Percentiles rank a stretch among this genome's conserved stretches.
phyloP scores from a whole-genome alignment of 2,113 vertebrate species.

The Ovis canadensis region DNA sequence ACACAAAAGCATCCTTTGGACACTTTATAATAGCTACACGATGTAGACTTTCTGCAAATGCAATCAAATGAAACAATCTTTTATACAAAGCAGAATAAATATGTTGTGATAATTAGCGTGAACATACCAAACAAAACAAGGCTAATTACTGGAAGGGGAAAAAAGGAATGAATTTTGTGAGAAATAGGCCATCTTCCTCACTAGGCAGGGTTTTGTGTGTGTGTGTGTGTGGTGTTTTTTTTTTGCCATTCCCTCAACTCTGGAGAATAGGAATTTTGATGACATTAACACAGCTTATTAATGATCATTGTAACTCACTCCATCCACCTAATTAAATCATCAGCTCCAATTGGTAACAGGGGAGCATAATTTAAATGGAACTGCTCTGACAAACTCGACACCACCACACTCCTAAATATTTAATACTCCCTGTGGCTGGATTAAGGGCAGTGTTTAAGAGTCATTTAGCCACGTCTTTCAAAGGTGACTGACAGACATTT shows the following conservation, averaged over 20 bases:
- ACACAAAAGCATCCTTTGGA: not conserved
- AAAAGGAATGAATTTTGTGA: slow-evolving; percentile 47
- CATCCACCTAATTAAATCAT: slow-evolving; percentile 64
- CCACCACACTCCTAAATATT: slow-evolving; percentile 62
- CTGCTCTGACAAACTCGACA: slow-evolving; percentile 55
- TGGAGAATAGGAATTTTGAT: slow-evolving; percentile 58
- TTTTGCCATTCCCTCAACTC: not conserved
- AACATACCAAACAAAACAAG: slow-evolving; percentile 54
- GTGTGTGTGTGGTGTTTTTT: not conserved
- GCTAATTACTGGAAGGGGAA: slow-evolving; percentile 53
- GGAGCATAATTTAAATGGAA: slow-evolving; percentile 51
- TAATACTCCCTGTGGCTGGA: slow-evolving; percentile 37
- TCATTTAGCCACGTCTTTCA: slow-evolving; percentile 47
- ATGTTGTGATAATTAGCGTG: slow-evolving; percentile 60
- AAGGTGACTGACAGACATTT: slow-evolving; percentile 38
- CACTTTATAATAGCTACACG: not conserved
- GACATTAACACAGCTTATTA: slow-evolving; percentile 66
- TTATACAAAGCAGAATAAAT: slow-evolving; percentile 48
- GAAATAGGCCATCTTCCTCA: slow-evolving; percentile 40
- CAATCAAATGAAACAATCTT: slow-evolving; percentile 42
- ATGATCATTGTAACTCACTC: slow-evolving; percentile 67
- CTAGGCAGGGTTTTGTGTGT: not conserved
- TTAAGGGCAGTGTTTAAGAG: slow-evolving; percentile 43
- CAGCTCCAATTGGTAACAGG: slow-evolving; percentile 61
- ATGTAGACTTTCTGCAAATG: not conserved